Percentiles rank a stretch among this genome's conserved stretches.
These are phyloP conservation scores for Sipunculus nudus DNA, from an alignment of 2,888 invertebrate genomes.

Conservation along the genomic window DNA sequence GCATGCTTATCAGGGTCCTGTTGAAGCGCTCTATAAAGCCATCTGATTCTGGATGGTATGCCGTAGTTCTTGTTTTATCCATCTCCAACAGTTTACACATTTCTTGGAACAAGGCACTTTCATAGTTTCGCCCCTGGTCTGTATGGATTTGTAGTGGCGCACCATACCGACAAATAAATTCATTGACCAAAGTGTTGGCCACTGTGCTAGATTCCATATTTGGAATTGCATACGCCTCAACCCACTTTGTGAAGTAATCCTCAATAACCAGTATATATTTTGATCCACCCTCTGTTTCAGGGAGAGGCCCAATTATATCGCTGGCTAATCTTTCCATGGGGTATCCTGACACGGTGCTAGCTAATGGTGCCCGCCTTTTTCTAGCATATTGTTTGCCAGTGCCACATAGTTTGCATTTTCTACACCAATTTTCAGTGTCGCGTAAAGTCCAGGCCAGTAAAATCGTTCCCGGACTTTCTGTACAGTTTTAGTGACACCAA, in stretches of 20 bases:
- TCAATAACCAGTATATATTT: conserved; percentile 5
- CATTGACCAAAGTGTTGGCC: neutral
- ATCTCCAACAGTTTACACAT: neutral
- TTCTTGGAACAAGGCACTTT: neutral
- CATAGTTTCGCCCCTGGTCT: neutral
- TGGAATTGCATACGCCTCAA: neutral
- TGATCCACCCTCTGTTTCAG: neutral
- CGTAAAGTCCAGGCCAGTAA: too few relatives aligned
- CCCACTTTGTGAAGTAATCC: conserved; percentile 1
- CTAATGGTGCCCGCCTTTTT: too few relatives aligned
- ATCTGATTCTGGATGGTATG: neutral
- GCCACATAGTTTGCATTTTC: too few relatives aligned
- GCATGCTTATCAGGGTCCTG: too few relatives aligned
- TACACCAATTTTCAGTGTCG: too few relatives aligned
- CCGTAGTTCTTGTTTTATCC: neutral
- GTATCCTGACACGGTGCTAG: too few relatives aligned
- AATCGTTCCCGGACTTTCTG: too few relatives aligned
- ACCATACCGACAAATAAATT: neutral
- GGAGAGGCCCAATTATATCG: conserved; percentile 1
- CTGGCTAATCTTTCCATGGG: neutral
- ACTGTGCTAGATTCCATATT: neutral
- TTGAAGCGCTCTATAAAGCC: conserved; percentile 2
- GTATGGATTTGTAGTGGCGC: neutral
- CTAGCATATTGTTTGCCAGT: too few relatives aligned
- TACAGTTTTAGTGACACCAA: too few relatives aligned